Evolutionary conservation across 2,113 vertebrate genomes (phyloP).

Genomic region (Corapipo altera): DNA sequence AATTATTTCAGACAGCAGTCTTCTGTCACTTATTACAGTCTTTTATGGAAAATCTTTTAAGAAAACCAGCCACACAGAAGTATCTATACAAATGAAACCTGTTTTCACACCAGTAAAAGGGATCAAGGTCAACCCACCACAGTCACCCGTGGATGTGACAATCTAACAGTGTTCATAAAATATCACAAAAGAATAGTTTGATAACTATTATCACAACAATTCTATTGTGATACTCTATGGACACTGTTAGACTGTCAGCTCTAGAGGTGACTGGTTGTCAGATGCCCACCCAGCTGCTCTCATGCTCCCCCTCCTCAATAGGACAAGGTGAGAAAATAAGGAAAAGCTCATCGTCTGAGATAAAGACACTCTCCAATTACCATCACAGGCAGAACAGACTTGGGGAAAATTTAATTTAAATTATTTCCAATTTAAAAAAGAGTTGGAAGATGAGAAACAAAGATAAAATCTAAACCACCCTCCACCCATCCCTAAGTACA

Average conservation of each 20-base stretch:
- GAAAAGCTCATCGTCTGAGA: accelerated
- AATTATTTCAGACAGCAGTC: not conserved
- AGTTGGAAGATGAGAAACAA: not conserved
- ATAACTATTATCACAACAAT: not conserved
- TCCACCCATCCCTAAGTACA: accelerated
- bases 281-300: not conserved
- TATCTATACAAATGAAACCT: not conserved
- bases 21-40: not conserved
- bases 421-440: not conserved
- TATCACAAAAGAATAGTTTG: not conserved
- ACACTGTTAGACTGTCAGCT: not conserved
- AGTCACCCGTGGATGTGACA: not conserved
- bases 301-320: not conserved
- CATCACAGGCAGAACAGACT: not conserved
- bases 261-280: not conserved
- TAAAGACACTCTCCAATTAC: not conserved
- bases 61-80: not conserved
- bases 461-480: not conserved
- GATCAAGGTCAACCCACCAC: not conserved
- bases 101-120: not conserved
- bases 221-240: not conserved
- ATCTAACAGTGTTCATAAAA: not conserved
- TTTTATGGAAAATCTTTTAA: not conserved
- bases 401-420: not conserved
- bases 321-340: not conserved